Evolutionary conservation across 2,888 invertebrate genomes (phyloP).

Genomic region (Galerucella pusilla): DNA sequence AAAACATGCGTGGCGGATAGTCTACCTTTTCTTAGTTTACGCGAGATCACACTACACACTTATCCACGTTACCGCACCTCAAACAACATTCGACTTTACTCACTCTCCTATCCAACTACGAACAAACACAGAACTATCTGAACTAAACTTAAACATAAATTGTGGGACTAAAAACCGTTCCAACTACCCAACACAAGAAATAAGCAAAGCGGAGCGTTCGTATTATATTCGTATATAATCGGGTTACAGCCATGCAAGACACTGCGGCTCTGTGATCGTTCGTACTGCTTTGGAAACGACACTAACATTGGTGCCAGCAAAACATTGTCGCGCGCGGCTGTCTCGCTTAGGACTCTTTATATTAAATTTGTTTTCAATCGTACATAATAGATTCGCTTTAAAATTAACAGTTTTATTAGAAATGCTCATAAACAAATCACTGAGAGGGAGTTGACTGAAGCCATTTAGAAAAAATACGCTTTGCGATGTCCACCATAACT

Average conservation of each 20-base stretch:
- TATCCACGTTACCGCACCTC: background rate
- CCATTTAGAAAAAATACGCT: too few relatives aligned
- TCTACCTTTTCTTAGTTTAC: background rate
- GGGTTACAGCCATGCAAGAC: background rate
- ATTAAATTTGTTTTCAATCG: background rate
- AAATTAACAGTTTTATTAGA: too few relatives aligned
- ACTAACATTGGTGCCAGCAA: background rate
- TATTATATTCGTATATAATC: background rate
- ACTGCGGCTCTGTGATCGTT: background rate
- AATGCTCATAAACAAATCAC: too few relatives aligned
- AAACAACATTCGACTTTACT: background rate
- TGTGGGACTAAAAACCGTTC: conserved; percentile 3
- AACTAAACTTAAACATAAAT: background rate
- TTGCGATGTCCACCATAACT: too few relatives aligned
- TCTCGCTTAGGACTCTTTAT: background rate
- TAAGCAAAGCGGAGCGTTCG: background rate
- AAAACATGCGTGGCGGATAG: background rate
- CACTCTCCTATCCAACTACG: background rate
- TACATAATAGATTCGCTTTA: too few relatives aligned
- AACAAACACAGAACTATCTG: background rate
- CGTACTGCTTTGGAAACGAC: background rate
- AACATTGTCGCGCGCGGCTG: background rate
- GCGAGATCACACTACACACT: background rate
- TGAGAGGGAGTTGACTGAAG: too few relatives aligned
- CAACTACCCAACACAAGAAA: background rate